Conservation (phyloP, 2,888 invertebrate species). For the Lathronympha strigana region DNA sequence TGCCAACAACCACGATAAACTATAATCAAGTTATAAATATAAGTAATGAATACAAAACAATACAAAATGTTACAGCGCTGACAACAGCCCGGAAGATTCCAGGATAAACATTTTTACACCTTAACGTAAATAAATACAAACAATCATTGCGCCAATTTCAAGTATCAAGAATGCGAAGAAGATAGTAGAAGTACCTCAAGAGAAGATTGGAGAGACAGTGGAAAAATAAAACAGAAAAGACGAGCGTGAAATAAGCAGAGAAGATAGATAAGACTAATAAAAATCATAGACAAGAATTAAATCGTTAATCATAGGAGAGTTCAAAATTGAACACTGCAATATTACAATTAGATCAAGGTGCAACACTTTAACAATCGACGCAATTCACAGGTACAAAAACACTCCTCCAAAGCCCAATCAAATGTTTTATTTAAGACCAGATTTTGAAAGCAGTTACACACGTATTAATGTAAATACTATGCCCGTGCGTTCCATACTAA, state of each 20-base stretch:
- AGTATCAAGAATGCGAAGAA: constrained; percentile 15
- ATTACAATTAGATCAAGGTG: constrained; percentile 37
- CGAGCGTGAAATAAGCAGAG: constrained; percentile 21
- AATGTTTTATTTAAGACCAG: constrained; percentile 63
- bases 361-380: constrained; percentile 66
- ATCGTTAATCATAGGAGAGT: too few relatives aligned
- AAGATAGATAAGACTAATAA: constrained; percentile 31
- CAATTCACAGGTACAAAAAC: constrained; percentile 77
- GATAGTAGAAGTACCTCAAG: constrained; percentile 6
- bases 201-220: constrained; percentile 12
- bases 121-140: constrained; percentile 39
- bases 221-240: constrained; percentile 13
- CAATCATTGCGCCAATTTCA: constrained; percentile 41
- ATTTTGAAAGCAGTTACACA: constrained; percentile 60
- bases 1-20: constrained; percentile 80
- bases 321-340: constrained; percentile 16
- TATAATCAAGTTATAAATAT: constrained; percentile 76
- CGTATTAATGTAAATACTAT: constrained; percentile 30
- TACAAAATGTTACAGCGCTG: constrained; percentile 64
- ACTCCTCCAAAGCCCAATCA: constrained; percentile 66
- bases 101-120: constrained; percentile 37
- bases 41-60: constrained; percentile 74
- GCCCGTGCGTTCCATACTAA: constrained; percentile 15
- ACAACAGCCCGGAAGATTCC: constrained; percentile 43
- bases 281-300: too few relatives aligned